These are phyloP conservation scores for Corapipo altera DNA, from an alignment of 2,113 vertebrate genomes.

Conservation along the genomic window DNA sequence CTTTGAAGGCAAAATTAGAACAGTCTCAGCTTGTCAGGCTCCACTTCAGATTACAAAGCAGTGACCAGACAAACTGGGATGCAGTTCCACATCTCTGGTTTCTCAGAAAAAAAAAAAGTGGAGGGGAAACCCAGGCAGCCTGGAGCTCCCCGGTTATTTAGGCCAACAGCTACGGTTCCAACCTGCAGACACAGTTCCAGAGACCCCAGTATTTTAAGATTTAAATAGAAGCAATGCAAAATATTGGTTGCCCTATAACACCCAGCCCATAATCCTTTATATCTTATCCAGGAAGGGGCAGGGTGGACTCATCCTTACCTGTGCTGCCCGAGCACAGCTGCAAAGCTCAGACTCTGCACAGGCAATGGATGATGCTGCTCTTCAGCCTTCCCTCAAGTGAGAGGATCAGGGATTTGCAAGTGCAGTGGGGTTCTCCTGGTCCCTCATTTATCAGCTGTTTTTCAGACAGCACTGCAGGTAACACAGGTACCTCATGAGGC, in stretches of 20 bases:
- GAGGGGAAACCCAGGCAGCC: background rate
- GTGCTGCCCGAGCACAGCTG: background rate
- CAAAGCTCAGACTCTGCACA: background rate
- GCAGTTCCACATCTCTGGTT: background rate
- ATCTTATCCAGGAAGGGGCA: background rate
- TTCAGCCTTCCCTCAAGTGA: background rate
- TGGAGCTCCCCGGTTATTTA: background rate
- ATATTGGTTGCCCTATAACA: background rate
- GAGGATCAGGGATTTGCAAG: background rate
- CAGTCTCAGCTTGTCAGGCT: background rate
- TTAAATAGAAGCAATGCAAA: background rate
- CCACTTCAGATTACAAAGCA: background rate
- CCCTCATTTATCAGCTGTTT: background rate
- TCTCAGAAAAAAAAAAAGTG: background rate
- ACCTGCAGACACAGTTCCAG: background rate
- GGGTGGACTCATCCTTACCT: background rate
- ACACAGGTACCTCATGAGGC: background rate
- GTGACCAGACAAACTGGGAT: background rate
- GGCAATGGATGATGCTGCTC: background rate
- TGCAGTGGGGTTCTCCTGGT: background rate
- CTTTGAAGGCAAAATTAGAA: background rate
- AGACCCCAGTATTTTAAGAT: background rate
- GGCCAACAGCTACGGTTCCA: background rate
- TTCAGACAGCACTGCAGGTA: background rate
- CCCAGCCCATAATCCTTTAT: background rate